Evolutionary conservation across 2,113 vertebrate genomes (phyloP), one percentile per base, ranked within the genome.

Genomic region (Okapia johnstoni): DNA sequence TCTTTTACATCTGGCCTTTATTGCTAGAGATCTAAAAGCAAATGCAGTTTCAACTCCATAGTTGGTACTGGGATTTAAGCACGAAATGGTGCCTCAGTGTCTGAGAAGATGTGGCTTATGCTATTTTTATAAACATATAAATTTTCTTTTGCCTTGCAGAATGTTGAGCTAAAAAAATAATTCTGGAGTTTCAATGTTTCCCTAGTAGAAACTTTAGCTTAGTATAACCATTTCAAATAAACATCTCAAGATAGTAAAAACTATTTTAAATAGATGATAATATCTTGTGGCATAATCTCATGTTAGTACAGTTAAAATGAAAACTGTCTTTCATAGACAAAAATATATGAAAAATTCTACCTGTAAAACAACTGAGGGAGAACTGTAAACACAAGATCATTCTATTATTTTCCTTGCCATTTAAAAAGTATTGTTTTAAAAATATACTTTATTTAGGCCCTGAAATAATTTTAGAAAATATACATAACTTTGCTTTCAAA

Each of bases 391-490:
- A 94, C 28, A 43, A 54, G 58, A n/a, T 40, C 26, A 88, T 70
- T 92, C 46, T 86, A n/a, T 85, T 96, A 93, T 90, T 95, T 96
- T 73, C 25, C n/a, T 94, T 94, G 58, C 48, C 73, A 80, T 97
- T 96, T 94, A 93, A 63, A 94, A 92, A 80, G 21, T 66, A 60
- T 60, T 96, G 25, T 54, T 92, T 94, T 96, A 93, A 70, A 87
- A 93, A 87, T 58, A n/a, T 88, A 57, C 11, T 95, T 96, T 92
- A 86, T 95, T 93, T 93, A 88, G 48, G 17, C 48, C 48, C 5
- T 92, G 83, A 97, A 92, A 90, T 58, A 83, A 63, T 54, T 96
- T 98, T 98, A 97, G 85, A 97, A 97, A 94, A 63, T 90, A 50
- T 96, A 86, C 16, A 86, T 46, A 6, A 0, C 55, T 83, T 61